Evolutionary conservation across 2,888 invertebrate genomes (phyloP).

Genomic region (Drosophila macrothrix): DNA sequence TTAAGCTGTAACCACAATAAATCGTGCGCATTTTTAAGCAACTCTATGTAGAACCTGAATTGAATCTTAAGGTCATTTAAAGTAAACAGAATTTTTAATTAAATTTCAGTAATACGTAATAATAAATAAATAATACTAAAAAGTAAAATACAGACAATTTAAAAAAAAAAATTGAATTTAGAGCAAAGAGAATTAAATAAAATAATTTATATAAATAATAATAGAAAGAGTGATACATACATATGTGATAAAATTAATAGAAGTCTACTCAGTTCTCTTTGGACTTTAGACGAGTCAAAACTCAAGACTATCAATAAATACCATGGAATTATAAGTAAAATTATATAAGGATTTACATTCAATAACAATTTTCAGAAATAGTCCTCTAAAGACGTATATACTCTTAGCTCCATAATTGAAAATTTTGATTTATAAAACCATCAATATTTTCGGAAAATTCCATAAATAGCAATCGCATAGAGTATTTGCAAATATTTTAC

Average conservation of each 20-base stretch:
- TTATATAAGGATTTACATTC: not conserved
- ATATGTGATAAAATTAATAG: not conserved
- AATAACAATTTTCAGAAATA: not conserved
- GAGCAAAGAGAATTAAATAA: not conserved
- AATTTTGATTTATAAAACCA: not conserved
- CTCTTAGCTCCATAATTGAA: not conserved
- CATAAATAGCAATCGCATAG: not conserved
- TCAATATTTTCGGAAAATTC: not conserved
- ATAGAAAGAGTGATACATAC: not conserved
- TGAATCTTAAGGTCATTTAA: not conserved
- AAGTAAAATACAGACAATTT: not conserved
- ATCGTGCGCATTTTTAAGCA: not conserved
- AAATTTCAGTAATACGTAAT: not conserved
- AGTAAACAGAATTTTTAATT: not conserved
- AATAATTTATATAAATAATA: not conserved
- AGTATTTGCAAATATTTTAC: conserved; percentile 20
- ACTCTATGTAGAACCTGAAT: not conserved
- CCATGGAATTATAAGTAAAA: not conserved
- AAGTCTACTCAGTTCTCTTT: not conserved
- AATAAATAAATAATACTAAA: not conserved
- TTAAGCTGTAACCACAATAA: conserved; percentile 1
- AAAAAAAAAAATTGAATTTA: not conserved
- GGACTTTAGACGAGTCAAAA: not conserved
- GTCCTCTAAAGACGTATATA: accelerated
- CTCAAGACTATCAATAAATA: not conserved